Evolutionary conservation across 2,888 invertebrate species (phyloP).

Genomic region (Flexamia atlantica): DNA sequence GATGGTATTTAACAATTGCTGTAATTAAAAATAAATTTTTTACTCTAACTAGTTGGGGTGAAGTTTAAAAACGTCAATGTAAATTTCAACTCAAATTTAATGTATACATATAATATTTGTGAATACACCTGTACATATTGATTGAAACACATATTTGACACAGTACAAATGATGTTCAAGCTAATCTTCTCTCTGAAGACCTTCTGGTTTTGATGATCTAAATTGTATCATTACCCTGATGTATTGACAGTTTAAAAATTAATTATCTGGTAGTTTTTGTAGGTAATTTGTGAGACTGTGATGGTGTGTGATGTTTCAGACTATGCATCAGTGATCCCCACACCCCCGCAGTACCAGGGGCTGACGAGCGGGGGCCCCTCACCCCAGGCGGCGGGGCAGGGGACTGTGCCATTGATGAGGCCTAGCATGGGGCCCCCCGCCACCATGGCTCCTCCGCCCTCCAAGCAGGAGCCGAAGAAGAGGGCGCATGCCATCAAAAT

Average conservation of each 20-base stretch:
- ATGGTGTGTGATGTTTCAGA: slow-evolving; percentile 5
- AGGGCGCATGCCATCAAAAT: slow-evolving; percentile 42
- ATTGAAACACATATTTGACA: too few species aligned
- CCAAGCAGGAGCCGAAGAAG: slow-evolving; percentile 29
- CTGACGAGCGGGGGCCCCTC: slow-evolving; percentile 26
- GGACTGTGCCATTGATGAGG: slow-evolving; percentile 12
- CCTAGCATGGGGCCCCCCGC: not conserved
- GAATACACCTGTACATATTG: too few species aligned
- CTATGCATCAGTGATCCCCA: slow-evolving; percentile 4
- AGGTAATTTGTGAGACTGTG: not conserved
- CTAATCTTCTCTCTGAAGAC: slow-evolving; percentile 43
- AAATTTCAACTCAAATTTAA: too few species aligned
- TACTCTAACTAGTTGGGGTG: too few species aligned
- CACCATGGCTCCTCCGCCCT: not conserved
- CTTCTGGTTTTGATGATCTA: slow-evolving; percentile 5
- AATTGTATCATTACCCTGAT: not conserved
- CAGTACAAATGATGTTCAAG: slow-evolving; percentile 28
- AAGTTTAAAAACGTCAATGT: too few species aligned
- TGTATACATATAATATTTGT: too few species aligned
- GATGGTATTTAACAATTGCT: too few species aligned
- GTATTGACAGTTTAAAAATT: not conserved
- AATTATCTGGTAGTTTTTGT: too few species aligned
- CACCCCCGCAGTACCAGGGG: not conserved
- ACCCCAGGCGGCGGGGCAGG: slow-evolving; percentile 38
- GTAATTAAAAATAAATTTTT: too few species aligned